Evolutionary conservation across 2,797 vertebrate species (phyloP).

Genomic region (Lepus oiostolus): DNA sequence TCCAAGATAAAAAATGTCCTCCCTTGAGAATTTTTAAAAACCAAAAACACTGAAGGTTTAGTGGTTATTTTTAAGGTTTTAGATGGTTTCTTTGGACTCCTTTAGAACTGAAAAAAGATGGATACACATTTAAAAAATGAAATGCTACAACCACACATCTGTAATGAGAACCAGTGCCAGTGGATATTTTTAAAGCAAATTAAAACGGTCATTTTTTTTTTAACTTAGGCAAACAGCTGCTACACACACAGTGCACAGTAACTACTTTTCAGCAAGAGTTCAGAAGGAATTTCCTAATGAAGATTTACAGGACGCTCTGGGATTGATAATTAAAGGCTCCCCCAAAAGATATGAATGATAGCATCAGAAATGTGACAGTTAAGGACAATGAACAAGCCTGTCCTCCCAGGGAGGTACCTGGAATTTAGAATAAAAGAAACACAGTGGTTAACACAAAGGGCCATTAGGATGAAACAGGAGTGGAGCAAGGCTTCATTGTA

Average conservation of each 20-base stretch:
- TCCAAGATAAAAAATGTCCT: slow-evolving; percentile 86
- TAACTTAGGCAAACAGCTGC: slow-evolving; percentile 82
- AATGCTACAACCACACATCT: slow-evolving; percentile 87
- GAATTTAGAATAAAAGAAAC: slow-evolving; percentile 47
- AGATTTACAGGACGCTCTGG: slow-evolving; percentile 81
- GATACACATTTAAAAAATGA: slow-evolving; percentile 86
- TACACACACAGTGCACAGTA: slow-evolving; percentile 82
- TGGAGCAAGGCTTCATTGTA: neutral
- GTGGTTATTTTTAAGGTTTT: slow-evolving; percentile 87
- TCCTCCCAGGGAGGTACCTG: neutral
- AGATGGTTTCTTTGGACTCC: slow-evolving; percentile 87
- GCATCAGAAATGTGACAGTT: slow-evolving; percentile 50
- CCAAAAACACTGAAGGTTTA: slow-evolving; percentile 85
- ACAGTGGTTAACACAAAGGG: neutral
- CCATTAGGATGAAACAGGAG: slow-evolving; percentile 23
- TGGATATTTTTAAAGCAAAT: slow-evolving; percentile 86
- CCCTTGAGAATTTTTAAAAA: slow-evolving; percentile 85
- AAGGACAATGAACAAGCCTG: neutral
- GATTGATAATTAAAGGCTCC: slow-evolving; percentile 80
- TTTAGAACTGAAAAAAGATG: slow-evolving; percentile 85
- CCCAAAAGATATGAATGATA: slow-evolving; percentile 66
- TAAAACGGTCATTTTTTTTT: slow-evolving; percentile 83
- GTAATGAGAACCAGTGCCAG: slow-evolving; percentile 85
- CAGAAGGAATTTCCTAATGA: slow-evolving; percentile 84
- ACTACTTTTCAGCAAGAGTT: slow-evolving; percentile 85